Conservation (phyloP, 2,113 vertebrate species). For the Hypanus sabinus region DNA sequence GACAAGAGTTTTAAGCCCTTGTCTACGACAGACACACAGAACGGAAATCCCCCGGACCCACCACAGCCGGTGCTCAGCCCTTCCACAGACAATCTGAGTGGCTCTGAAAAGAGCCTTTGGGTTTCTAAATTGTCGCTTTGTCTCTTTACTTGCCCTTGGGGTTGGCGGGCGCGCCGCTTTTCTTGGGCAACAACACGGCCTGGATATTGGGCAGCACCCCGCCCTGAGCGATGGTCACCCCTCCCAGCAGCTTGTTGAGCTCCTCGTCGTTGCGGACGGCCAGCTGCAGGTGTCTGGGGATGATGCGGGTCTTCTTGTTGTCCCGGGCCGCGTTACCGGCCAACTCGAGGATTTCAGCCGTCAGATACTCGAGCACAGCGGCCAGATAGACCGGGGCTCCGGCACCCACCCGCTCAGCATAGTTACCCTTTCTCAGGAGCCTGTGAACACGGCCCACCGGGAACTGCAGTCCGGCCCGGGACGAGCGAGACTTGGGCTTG, state of each 20-base stretch:
- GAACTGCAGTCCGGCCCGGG: constrained; percentile 69
- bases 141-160: too few relatives aligned
- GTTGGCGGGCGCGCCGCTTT: background rate
- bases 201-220: constrained; percentile 21
- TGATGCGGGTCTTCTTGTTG: constrained; percentile 27
- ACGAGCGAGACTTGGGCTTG: too few relatives aligned
- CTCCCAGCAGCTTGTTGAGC: constrained; percentile 25
- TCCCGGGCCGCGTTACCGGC: constrained; percentile 6
- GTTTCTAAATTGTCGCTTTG: too few relatives aligned
- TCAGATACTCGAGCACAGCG: too few relatives aligned
- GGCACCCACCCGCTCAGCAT: constrained; percentile 58
- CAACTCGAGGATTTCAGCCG: background rate
- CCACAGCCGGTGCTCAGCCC: too few relatives aligned
- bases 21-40: too few relatives aligned
- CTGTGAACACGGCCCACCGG: constrained; percentile 83
- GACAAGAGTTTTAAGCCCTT: too few relatives aligned
- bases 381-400: constrained; percentile 51
- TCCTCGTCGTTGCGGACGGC: constrained; percentile 30
- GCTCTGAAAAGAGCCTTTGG: too few relatives aligned
- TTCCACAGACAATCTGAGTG: too few relatives aligned
- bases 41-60: too few relatives aligned
- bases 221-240: constrained; percentile 20
- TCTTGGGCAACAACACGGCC: constrained; percentile 21
- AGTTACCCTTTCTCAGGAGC: constrained; percentile 63
- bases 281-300: constrained; percentile 25